Percentiles rank a stretch among this genome's conserved stretches.
These are phyloP conservation scores for Hetaerina titia DNA, from an alignment of 2,888 invertebrate species.

Conservation along the genomic window DNA sequence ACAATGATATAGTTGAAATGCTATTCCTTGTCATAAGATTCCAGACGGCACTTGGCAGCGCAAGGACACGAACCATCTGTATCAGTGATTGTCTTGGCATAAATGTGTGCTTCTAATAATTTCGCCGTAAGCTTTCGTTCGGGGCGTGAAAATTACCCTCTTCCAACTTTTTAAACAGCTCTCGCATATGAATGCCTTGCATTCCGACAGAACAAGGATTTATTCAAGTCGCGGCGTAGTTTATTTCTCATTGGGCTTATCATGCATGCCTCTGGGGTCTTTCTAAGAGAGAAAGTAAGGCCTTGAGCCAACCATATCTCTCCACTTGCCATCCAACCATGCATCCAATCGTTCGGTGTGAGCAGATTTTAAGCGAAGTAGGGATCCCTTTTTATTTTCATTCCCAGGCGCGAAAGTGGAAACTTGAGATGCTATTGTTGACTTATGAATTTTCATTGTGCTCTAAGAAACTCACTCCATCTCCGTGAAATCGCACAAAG, in stretches of 20 bases:
- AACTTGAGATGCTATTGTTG: not conserved
- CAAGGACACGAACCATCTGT: not conserved
- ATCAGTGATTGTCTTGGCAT: not conserved
- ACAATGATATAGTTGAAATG: not conserved
- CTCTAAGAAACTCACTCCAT: not conserved
- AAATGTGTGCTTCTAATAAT: not conserved
- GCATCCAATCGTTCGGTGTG: not conserved
- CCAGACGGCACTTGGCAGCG: not conserved
- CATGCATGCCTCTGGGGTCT: not conserved
- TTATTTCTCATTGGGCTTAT: constrained; percentile 8
- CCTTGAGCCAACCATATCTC: constrained; percentile 5
- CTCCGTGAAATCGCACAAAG: not conserved
- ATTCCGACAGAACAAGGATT: not conserved
- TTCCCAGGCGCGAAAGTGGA: constrained; percentile 23
- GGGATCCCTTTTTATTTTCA: not conserved
- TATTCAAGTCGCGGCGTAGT: constrained; percentile 22
- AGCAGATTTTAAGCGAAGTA: not conserved
- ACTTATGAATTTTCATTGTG: not conserved
- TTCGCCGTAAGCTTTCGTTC: not conserved
- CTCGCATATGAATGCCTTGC: not conserved
- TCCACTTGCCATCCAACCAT: not conserved
- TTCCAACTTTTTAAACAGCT: not conserved
- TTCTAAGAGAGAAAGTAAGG: not conserved
- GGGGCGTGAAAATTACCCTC: not conserved
- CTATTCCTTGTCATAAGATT: not conserved